Conservation (phyloP, 2,888 invertebrate species). For the Xestobium rufovillosum region DNA sequence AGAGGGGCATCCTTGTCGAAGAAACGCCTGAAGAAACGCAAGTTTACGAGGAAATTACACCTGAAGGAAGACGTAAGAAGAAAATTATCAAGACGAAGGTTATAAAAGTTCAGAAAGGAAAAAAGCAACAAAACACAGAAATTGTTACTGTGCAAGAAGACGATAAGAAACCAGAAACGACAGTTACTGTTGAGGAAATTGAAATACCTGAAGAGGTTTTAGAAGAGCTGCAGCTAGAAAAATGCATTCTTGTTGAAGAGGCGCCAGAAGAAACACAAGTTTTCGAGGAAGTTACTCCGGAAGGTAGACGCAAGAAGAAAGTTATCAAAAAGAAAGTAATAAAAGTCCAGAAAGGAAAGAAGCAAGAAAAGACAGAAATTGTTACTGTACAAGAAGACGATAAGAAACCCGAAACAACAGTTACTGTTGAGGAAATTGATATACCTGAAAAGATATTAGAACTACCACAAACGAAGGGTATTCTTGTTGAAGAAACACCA, state of each 20-base stretch:
- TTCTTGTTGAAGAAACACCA: constrained; percentile 19
- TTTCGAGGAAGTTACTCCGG: constrained; percentile 23
- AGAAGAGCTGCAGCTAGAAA: constrained; percentile 17
- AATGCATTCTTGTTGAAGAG: constrained; percentile 13
- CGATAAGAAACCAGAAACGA: constrained; percentile 40
- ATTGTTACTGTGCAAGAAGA: constrained; percentile 35
- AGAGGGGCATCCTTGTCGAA: constrained; percentile 21
- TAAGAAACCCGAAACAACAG: constrained; percentile 28
- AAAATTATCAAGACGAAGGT: constrained; percentile 2
- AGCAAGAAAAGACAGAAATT: constrained; percentile 39
- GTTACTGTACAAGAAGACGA: constrained; percentile 30
- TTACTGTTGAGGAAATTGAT: constrained; percentile 23
- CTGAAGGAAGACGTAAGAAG: constrained; percentile 30
- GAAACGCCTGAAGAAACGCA: constrained; percentile 28
- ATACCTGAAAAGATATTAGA: constrained; percentile 24
- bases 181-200: constrained; percentile 35
- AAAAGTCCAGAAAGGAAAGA: constrained; percentile 29
- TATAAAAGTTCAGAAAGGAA: constrained; percentile 26
- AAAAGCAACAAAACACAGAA: constrained; percentile 34
- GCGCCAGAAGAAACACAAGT: constrained; percentile 35
- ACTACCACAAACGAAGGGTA: no score
- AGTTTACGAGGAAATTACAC: constrained; percentile 31
- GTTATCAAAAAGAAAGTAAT: constrained; percentile 24
- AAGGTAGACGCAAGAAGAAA: constrained; percentile 26
- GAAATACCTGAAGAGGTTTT: constrained; percentile 16